phyloP scores from a whole-genome alignment of 2,797 vertebrate species.

The Mormyrus hasselquistii region DNA sequence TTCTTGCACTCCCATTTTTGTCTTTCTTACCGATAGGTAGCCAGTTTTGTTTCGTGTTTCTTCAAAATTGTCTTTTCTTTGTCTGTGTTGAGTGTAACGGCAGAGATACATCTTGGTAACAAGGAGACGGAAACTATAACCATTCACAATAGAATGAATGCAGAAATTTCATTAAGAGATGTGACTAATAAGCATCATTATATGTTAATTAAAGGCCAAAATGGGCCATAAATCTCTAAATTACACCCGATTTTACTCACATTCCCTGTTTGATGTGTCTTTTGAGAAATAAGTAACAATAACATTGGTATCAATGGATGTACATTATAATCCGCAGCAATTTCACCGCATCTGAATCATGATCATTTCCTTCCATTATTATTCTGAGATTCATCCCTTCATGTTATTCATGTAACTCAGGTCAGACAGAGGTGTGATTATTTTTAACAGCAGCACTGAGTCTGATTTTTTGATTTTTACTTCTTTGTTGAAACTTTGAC shows the following conservation, averaged over 20 bases:
- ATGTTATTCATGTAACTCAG: background rate
- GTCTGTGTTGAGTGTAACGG: background rate
- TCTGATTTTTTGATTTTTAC: background rate
- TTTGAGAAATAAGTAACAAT: constrained; percentile 13
- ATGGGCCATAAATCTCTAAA: background rate
- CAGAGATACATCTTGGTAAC: background rate
- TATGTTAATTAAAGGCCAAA: background rate
- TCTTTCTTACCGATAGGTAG: background rate
- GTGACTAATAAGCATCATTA: background rate
- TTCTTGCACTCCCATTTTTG: background rate
- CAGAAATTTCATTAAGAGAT: background rate
- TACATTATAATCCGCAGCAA: background rate
- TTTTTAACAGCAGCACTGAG: background rate
- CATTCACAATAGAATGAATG: background rate
- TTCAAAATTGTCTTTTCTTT: background rate
- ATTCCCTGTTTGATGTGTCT: background rate
- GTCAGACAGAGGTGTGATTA: background rate
- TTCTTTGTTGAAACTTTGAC: background rate
- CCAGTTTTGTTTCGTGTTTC: background rate
- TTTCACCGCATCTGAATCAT: background rate
- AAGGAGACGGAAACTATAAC: background rate
- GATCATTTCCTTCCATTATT: background rate
- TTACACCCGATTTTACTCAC: background rate
- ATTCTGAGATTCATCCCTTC: background rate
- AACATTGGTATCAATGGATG: background rate